Evolutionary conservation across 2,113 vertebrate genomes (phyloP).

Genomic region (Thunnus maccoyii): DNA sequence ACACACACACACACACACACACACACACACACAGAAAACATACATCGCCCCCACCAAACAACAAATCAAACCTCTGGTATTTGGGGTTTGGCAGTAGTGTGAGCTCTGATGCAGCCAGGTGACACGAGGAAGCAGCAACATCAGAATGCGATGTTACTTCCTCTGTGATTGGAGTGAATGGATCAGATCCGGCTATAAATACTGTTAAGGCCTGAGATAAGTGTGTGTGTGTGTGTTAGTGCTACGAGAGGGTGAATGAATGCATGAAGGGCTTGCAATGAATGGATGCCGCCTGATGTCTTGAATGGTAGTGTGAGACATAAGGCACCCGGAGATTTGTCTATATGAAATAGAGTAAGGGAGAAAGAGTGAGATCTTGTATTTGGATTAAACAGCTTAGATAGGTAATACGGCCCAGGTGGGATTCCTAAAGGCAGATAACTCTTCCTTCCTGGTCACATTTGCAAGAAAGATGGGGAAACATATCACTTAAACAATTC

Average conservation of each 20-base stretch:
- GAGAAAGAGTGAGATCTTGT: background rate
- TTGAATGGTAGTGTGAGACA: conserved; percentile 55
- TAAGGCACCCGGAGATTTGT: conserved; percentile 40
- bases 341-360: conserved; percentile 19
- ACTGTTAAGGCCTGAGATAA: conserved; percentile 15
- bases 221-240: conserved; percentile 4
- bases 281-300: conserved; percentile 57
- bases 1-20: conserved; percentile 37
- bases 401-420: background rate
- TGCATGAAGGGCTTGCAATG: conserved; percentile 45
- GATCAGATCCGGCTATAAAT: conserved; percentile 51
- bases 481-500: background rate
- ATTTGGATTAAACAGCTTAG: conserved; percentile 12
- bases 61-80: conserved; percentile 73
- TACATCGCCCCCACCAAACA: conserved; percentile 56
- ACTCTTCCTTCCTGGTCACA: background rate
- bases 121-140: conserved; percentile 51
- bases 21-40: conserved; percentile 57
- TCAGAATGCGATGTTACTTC: conserved; percentile 46
- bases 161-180: conserved; percentile 39
- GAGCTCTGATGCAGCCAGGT: conserved; percentile 54
- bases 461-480: background rate
- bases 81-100: conserved; percentile 55
- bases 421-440: conserved; percentile 5
- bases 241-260: conserved; percentile 52